Percentiles rank a stretch among this genome's conserved stretches.
phyloP scores from a whole-genome alignment of 2,797 vertebrate genomes.

The Muscicapa comitata region DNA sequence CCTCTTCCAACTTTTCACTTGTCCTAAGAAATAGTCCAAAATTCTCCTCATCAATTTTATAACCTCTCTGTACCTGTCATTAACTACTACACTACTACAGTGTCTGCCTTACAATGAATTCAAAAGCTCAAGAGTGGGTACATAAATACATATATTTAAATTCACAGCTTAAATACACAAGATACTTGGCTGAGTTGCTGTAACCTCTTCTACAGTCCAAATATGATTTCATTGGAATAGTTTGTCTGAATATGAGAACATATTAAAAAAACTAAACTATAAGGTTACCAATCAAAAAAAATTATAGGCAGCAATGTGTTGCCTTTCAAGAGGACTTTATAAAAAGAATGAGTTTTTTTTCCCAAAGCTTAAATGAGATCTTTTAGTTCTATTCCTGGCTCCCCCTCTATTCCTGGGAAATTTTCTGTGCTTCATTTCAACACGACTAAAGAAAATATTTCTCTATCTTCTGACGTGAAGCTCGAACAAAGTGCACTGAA shows the following conservation, averaged over 20 bases:
- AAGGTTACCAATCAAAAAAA: background rate
- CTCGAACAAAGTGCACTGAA: background rate
- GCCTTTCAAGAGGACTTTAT: background rate
- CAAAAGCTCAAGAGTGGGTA: background rate
- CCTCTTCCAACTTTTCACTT: background rate
- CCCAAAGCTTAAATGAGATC: background rate
- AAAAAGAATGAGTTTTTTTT: background rate
- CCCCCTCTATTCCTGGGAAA: background rate
- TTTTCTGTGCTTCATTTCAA: background rate
- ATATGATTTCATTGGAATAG: background rate
- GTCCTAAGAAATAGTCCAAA: background rate
- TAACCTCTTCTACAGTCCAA: background rate
- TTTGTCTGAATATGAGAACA: background rate
- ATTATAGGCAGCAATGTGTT: background rate
- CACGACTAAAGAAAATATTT: background rate
- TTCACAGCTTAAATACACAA: background rate
- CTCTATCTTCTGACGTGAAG: background rate
- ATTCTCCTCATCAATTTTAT: background rate
- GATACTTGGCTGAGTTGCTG: fast-evolving
- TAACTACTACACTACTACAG: background rate
- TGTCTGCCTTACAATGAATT: background rate
- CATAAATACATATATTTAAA: background rate
- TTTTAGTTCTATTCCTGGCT: background rate
- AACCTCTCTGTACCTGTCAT: background rate
- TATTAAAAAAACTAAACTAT: background rate